Evolutionary conservation across 2,888 invertebrate species (phyloP).

Genomic region (Hesperia comma): DNA sequence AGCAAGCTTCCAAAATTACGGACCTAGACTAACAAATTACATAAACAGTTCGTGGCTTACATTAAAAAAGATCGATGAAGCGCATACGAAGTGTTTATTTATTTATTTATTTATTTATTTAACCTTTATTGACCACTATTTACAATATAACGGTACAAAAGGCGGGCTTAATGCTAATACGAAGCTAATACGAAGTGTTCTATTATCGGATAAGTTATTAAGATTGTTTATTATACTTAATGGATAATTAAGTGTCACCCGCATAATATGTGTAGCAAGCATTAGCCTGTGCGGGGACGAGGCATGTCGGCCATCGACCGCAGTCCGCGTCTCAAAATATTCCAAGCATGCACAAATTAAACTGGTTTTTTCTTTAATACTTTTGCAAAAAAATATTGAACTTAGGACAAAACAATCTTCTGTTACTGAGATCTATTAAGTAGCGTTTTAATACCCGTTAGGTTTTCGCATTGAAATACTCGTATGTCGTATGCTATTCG

Average conservation of each 20-base stretch:
- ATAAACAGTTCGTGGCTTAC: background rate
- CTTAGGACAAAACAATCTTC: slow-evolving; percentile 30
- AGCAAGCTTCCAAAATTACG: background rate
- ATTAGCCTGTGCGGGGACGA: slow-evolving; percentile 46
- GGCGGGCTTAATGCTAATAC: no score
- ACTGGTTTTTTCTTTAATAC: slow-evolving; percentile 78
- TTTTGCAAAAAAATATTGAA: slow-evolving; percentile 73
- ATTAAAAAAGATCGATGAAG: background rate
- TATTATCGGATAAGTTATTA: slow-evolving; percentile 40
- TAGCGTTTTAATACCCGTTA: slow-evolving; percentile 16
- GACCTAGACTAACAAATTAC: slow-evolving; percentile 5
- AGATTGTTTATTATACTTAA: slow-evolving; percentile 43
- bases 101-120: no score
- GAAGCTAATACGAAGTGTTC: background rate
- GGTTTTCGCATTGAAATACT: slow-evolving; percentile 13
- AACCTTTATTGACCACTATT: no score
- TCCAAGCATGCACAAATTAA: slow-evolving; percentile 82
- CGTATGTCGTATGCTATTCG: background rate
- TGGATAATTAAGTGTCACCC: slow-evolving; percentile 50
- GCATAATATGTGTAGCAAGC: slow-evolving; percentile 47
- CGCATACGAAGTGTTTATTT: background rate
- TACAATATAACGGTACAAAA: no score
- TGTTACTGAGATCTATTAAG: slow-evolving; percentile 14
- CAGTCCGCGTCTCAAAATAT: slow-evolving; percentile 77
- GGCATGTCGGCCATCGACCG: slow-evolving; percentile 74